Evolutionary conservation across 2,888 invertebrate species (phyloP).

Genomic region (Pseudolycoriella hygida): DNA sequence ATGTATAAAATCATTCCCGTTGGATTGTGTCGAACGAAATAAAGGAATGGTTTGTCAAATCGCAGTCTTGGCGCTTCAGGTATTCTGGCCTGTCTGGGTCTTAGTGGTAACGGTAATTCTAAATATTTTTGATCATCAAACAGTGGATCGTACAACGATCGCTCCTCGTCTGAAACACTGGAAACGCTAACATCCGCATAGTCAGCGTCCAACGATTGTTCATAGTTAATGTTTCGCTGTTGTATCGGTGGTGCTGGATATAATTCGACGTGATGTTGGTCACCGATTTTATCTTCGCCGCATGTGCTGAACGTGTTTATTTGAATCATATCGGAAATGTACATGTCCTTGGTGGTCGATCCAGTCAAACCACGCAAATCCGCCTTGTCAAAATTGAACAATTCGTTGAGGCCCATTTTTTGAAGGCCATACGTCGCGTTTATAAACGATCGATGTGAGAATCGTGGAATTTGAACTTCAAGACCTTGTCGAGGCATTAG

Average conservation of each 20-base stretch:
- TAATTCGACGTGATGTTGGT: conserved; percentile 63
- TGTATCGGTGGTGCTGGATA: conserved; percentile 48
- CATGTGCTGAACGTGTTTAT: conserved; percentile 71
- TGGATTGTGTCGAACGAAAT: conserved; percentile 77
- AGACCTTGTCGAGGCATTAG: conserved; percentile 57
- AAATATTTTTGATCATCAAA: conserved; percentile 34
- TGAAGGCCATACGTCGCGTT: conserved; percentile 63
- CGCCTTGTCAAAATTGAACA: conserved; percentile 58
- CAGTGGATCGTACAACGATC: conserved; percentile 49
- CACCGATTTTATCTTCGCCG: conserved; percentile 51
- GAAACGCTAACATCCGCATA: conserved; percentile 22
- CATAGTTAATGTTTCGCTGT: conserved; percentile 37
- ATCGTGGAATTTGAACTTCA: conserved; percentile 69
- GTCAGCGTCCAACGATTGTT: conserved; percentile 46
- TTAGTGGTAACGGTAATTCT: conserved; percentile 43
- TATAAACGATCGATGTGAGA: conserved; percentile 64
- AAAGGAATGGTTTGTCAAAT: conserved; percentile 76
- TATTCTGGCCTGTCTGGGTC: conserved; percentile 52
- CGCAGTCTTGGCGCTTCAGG: conserved; percentile 57
- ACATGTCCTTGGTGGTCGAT: conserved; percentile 52
- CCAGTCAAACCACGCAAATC: conserved; percentile 73
- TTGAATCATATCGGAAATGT: conserved; percentile 70
- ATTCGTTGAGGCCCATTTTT: conserved; percentile 63
- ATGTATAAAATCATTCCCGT: conserved; percentile 80
- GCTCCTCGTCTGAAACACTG: conserved; percentile 35